Percentiles rank a stretch among this genome's conserved stretches.
These are phyloP conservation scores for Herpetotheres cachinnans DNA, from an alignment of 2,113 vertebrate genomes.

Conservation along the genomic window DNA sequence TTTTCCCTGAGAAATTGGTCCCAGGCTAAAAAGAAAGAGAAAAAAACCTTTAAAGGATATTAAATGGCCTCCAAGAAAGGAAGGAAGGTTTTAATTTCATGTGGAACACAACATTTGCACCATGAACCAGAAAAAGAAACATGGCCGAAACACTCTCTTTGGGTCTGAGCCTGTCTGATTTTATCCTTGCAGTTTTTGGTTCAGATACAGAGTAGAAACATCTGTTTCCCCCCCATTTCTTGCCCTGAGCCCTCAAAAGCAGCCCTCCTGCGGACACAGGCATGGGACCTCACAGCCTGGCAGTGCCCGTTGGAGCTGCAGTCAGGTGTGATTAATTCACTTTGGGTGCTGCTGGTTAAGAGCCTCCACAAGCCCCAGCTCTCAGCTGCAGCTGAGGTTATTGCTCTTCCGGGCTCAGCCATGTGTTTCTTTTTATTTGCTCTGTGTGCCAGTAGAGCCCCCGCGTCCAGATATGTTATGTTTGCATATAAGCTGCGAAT, in stretches of 20 bases:
- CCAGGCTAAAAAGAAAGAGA: not conserved
- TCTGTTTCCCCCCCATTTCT: not conserved
- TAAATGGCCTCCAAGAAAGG: not conserved
- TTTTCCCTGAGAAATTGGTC: not conserved
- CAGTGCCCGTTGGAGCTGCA: not conserved
- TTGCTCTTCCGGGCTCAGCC: not conserved
- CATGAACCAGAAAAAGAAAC: not conserved
- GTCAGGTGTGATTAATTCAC: not conserved
- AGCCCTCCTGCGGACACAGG: accelerated
- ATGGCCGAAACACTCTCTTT: not conserved
- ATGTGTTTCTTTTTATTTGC: conserved; percentile 39
- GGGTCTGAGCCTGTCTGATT: not conserved
- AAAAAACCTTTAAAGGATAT: not conserved
- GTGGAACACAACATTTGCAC: not conserved
- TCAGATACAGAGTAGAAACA: not conserved
- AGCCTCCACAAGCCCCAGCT: not conserved
- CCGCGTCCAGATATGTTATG: not conserved
- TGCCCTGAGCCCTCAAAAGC: not conserved
- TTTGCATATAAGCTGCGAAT: conserved; percentile 37
- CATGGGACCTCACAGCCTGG: not conserved
- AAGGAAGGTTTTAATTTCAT: not conserved
- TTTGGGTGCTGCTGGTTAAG: not conserved
- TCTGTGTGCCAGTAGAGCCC: not conserved
- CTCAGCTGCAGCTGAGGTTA: not conserved
- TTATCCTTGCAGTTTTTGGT: not conserved